Base-by-base conservation (phyloP, 2,797 vertebrate species). In the Macropus fuliginosus region DNA sequence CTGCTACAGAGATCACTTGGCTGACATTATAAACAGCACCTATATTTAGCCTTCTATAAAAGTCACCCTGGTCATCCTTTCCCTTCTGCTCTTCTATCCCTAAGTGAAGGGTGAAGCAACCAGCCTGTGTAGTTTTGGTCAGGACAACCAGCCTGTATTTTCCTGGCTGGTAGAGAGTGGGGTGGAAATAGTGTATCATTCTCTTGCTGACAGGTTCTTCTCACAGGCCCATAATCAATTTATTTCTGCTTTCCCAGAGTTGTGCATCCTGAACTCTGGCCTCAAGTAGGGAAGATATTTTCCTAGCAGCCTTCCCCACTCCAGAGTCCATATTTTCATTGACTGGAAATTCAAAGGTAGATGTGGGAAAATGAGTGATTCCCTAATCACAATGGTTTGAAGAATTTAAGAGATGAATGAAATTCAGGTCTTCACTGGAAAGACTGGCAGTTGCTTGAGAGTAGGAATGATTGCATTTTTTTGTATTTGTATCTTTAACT, bases 381-480 rank as follows among this genome's bases (percentile, higher is more conserved):
- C 92, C 92, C 94, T 95, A 52, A 92, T 66, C 92, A 91, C 92
- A 93, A 24, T 1, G 59, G 52, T 94, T 94, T 59, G 95, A 57
- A 97, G 94, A 95, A 57, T 56, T 56, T 11, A 90, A 28, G 27
- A 57, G 4, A 34, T 2, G 4, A 92, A 91, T 14, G 91, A 94
- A 91, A 87, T 87, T 87, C 10, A 50, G 40, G 9, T 28, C 24
- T 46, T 87, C 74, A 11, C 40, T 87, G 74, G 40, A 50, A 87
- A 50, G 74, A 87, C 10, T 87, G 40, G 1, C 46, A 46, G 40
- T 87, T 87, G 40, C 40, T 87, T 87, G 40, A 46, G 24, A 11
- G 74, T 50, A 87, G 10, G 40, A 24, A 27, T 87, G 24, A 50
- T 28, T 87, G 40, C 40, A 27, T 46, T 28, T 10, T 10, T 46